These are phyloP conservation scores for Phorcus lineatus DNA, from an alignment of 2,888 invertebrate genomes.

Conservation along the genomic window DNA sequence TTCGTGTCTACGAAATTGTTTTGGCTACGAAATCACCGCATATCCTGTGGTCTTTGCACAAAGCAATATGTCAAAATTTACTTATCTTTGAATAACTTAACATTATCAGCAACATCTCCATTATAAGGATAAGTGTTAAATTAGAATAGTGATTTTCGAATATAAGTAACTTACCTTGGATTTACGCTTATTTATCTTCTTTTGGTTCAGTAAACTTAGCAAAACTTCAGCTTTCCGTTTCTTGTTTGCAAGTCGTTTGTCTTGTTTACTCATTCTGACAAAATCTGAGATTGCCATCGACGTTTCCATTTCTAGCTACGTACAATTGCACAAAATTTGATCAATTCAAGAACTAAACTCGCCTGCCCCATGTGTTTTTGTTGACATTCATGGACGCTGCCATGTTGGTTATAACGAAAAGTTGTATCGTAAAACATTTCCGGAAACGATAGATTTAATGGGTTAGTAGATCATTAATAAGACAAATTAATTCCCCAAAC, in stretches of 20 bases:
- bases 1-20: no score
- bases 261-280: conserved; percentile 38
- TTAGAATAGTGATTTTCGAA: no score
- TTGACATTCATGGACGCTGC: background rate
- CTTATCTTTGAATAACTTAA: no score
- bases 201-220: conserved; percentile 44
- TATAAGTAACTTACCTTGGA: background rate
- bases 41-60: no score
- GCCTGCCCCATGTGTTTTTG: conserved; percentile 6
- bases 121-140: no score
- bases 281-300: background rate
- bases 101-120: no score
- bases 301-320: background rate
- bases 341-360: background rate
- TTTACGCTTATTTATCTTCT: conserved; percentile 14
- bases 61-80: no score
- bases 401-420: background rate
- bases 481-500: no score
- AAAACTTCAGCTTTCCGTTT: conserved; percentile 61
- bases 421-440: no score
- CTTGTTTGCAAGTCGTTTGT: conserved; percentile 52
- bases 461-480: no score
- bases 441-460: no score
- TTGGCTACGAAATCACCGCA: no score
- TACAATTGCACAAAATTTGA: background rate